These are phyloP conservation scores for Tenebrio molitor DNA, from an alignment of 1,140 invertebrate genomes.

Conservation along the genomic window DNA sequence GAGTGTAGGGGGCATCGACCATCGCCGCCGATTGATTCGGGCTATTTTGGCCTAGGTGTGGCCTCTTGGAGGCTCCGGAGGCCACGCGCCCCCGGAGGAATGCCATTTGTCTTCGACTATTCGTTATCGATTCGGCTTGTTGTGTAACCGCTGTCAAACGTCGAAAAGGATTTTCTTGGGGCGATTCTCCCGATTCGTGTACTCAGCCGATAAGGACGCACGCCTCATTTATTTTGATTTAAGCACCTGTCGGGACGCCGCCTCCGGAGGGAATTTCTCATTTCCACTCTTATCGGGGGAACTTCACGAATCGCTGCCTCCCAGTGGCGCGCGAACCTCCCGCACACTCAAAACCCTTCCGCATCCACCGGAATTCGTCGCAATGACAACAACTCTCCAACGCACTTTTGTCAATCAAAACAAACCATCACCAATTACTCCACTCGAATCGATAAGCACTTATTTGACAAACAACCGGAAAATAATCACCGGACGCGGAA, in stretches of 20 bases:
- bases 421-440: no score
- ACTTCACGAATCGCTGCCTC: not conserved
- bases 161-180: no score
- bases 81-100: not conserved
- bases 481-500: no score
- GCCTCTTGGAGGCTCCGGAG: not conserved
- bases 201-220: not conserved
- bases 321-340: not conserved
- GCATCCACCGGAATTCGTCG: no score
- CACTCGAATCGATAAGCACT: no score
- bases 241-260: not conserved
- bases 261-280: not conserved
- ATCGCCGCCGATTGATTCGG: not conserved
- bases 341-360: no score
- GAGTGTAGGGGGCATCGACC: not conserved
- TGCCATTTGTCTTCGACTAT: not conserved
- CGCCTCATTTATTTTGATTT: conserved; percentile 5
- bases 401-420: no score
- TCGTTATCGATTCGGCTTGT: not conserved
- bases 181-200: not conserved
- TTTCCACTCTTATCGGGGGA: not conserved
- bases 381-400: no score
- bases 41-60: not conserved
- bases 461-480: no score
- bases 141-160: not conserved